These are phyloP conservation scores for Sebastes hopkinsi DNA, from an alignment of 2,797 vertebrate genomes.

Conservation along the genomic window DNA sequence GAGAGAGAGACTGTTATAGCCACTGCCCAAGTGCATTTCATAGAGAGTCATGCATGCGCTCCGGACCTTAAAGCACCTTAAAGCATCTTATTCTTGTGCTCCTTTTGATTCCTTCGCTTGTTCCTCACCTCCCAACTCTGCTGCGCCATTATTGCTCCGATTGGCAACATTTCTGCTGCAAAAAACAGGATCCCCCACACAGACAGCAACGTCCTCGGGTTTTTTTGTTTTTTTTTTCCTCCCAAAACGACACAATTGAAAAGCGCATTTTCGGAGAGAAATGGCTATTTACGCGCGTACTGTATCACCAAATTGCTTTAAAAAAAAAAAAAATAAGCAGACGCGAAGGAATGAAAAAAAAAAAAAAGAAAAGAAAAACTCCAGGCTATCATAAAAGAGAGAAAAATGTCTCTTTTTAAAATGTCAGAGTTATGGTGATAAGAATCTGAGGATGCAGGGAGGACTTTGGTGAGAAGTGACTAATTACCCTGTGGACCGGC, in stretches of 20 bases:
- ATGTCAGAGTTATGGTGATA: slow-evolving; percentile 74
- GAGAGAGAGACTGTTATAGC: slow-evolving; percentile 4
- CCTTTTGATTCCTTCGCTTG: slow-evolving; percentile 40
- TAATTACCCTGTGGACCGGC: slow-evolving; percentile 80
- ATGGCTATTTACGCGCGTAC: slow-evolving; percentile 29
- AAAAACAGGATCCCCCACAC: slow-evolving; percentile 25
- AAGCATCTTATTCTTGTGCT: slow-evolving; percentile 16
- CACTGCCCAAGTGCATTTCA: slow-evolving; percentile 23
- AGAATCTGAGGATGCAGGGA: slow-evolving; percentile 73
- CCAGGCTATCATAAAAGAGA: slow-evolving; percentile 41
- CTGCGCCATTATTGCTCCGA: slow-evolving; percentile 36
- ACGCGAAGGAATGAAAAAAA: slow-evolving; percentile 5
- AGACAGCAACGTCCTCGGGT: background rate
- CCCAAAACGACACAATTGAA: slow-evolving; percentile 21
- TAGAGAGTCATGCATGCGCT: slow-evolving; percentile 8
- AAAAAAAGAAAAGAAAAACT: background rate
- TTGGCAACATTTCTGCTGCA: slow-evolving; percentile 41
- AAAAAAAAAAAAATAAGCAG: slow-evolving; percentile 37
- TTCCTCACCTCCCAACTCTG: slow-evolving; percentile 22
- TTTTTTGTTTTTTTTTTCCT: background rate
- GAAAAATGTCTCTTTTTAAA: slow-evolving; percentile 69
- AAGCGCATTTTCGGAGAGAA: slow-evolving; percentile 32
- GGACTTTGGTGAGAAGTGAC: slow-evolving; percentile 79
- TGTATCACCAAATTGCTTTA: slow-evolving; percentile 26
- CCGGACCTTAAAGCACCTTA: slow-evolving; percentile 10